A percentile compares a stretch with the other conserved stretches of the same genome.
These are phyloP conservation scores for Chesias legatella DNA, from an alignment of 2,888 invertebrate species.

Conservation along the genomic window DNA sequence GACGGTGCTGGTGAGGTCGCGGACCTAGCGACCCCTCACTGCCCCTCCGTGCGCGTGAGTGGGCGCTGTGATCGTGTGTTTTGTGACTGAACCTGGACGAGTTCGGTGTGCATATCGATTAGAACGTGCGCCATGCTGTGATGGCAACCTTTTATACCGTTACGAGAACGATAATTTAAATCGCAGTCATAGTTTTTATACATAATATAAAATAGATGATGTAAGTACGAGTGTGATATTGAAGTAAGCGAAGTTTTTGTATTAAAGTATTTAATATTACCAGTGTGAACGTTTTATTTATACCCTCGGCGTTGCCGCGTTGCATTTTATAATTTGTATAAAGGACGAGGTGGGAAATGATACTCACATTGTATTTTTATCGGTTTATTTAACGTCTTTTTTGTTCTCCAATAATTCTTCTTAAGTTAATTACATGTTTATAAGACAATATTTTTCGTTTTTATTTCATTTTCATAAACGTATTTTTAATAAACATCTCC, in stretches of 20 bases:
- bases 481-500: slow-evolving; percentile 79
- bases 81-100: slow-evolving; percentile 59
- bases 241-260: slow-evolving; percentile 73
- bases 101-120: slow-evolving; percentile 64
- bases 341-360: slow-evolving; percentile 42
- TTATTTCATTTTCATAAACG: slow-evolving; percentile 79
- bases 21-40: slow-evolving; percentile 28
- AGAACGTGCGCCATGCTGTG: slow-evolving; percentile 69
- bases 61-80: slow-evolving; percentile 68
- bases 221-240: slow-evolving; percentile 80
- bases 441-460: slow-evolving; percentile 79
- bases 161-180: slow-evolving; percentile 75
- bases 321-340: not conserved
- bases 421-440: slow-evolving; percentile 80
- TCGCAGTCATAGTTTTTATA: slow-evolving; percentile 80
- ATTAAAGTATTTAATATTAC: slow-evolving; percentile 71
- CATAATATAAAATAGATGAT: slow-evolving; percentile 79
- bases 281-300: slow-evolving; percentile 31
- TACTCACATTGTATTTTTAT: slow-evolving; percentile 71
- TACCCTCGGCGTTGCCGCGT: slow-evolving; percentile 1
- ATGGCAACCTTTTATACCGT: slow-evolving; percentile 70
- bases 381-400: slow-evolving; percentile 80
- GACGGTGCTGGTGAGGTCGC: slow-evolving; percentile 31
- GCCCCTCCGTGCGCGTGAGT: slow-evolving; percentile 26
- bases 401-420: slow-evolving; percentile 78